Evolutionary conservation across 2,888 invertebrate genomes (phyloP), one percentile per base, ranked within the genome.

Genomic region (Stramonita haemastoma): DNA sequence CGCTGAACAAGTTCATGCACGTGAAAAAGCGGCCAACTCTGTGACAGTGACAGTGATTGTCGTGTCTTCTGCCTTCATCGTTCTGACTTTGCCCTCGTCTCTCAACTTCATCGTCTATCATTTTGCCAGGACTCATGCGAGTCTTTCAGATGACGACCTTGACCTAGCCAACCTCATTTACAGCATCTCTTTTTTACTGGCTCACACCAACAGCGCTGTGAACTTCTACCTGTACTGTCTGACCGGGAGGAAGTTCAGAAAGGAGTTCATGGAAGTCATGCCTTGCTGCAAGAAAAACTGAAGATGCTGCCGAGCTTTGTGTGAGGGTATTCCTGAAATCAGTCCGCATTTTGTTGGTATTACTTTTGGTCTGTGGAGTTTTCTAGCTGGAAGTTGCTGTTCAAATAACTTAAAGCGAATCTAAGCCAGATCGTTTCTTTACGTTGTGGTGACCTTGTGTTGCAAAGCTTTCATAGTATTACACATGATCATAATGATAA

Each of bases 151-250:
- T 1, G 11, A 26, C 26, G 22, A 46, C 6, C n/a, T 83, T 22
- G 36, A 26, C 26, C 4, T 5, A 13, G 83, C 17, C n/a, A 29
- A 29, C 56, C 60, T 60, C 86, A n/a, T 57, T 15, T 73, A n/a
- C 73, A n/a, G n/a, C 29, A 5, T n/a, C 29, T 57, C 22, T 6
- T 29, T 17, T 2, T 26, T 29, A n/a, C 56, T 26, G 60, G 29
- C 1, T 57, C 36, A 22, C 19, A 81, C 46, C 60, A 86, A 86
- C 46, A 46, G 46, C 32, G 13, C 86, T n/a, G 32, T 86, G 32
- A 86, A 86, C 32, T 86, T 86, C 60, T 86, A 60, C 32, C 86
- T 86, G 19, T 86, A 86, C 86, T 32, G 29, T 34, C 57, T 86
- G 26, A 86, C 86, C 46, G 86, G 86, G 0, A 15, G 8, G 11